Evolutionary conservation across 2,888 invertebrate genomes (phyloP).

Genomic region (Epistrophe eligans): DNA sequence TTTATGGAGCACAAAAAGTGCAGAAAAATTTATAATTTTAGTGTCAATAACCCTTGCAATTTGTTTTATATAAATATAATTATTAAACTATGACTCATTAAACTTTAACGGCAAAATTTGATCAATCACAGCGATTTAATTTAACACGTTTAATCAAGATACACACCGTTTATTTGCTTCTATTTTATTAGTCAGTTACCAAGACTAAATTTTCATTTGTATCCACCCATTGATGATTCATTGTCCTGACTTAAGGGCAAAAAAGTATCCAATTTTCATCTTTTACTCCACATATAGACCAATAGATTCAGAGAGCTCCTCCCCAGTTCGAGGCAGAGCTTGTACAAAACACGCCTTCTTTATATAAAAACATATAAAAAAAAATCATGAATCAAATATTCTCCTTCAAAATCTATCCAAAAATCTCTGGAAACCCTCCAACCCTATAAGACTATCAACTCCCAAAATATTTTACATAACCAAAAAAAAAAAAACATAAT

Average conservation of each 20-base stretch:
- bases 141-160: slow-evolving; percentile 45
- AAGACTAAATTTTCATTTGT: slow-evolving; percentile 15
- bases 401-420: slow-evolving; percentile 51
- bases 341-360: slow-evolving; percentile 62
- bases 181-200: slow-evolving; percentile 18
- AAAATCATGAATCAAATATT: slow-evolving; percentile 31
- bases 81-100: slow-evolving; percentile 48
- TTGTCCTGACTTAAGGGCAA: slow-evolving; percentile 43
- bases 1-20: not conserved
- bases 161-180: slow-evolving; percentile 21
- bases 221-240: slow-evolving; percentile 71
- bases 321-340: slow-evolving; percentile 56
- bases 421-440: slow-evolving; percentile 40
- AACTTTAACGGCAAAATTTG: not conserved
- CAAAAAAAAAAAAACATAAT: slow-evolving; percentile 42
- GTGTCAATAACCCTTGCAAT: not conserved
- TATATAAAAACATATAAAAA: slow-evolving; percentile 6
- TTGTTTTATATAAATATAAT: not conserved
- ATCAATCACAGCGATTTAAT: slow-evolving; percentile 11
- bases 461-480: slow-evolving; percentile 44
- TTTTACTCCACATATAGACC: slow-evolving; percentile 22
- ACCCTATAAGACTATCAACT: slow-evolving; percentile 2
- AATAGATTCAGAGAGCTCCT: slow-evolving; percentile 47
- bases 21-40: not conserved
- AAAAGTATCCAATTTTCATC: slow-evolving; percentile 20